Conservation (phyloP, 2,797 vertebrate species). For the Kryptopterus vitreolus region DNA sequence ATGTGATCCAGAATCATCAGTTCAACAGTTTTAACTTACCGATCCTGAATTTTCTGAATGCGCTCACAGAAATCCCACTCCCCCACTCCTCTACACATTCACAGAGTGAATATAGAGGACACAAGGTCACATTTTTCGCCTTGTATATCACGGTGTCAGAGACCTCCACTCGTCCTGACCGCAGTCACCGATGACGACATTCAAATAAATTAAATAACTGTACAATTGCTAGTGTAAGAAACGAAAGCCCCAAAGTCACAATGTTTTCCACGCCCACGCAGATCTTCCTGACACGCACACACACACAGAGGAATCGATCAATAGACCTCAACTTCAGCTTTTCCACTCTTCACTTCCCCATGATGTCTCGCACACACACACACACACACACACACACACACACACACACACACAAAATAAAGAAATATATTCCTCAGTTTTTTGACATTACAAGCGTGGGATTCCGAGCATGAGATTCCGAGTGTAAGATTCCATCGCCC, state of each 20-base stretch:
- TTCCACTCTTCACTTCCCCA: slow-evolving; percentile 45
- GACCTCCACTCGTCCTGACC: not conserved
- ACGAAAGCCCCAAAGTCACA: not conserved
- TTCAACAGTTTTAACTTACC: not conserved
- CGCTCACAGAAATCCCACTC: not conserved
- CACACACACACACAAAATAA: not conserved
- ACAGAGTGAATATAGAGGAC: not conserved
- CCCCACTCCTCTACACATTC: not conserved
- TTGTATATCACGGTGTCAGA: not conserved
- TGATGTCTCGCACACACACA: not conserved
- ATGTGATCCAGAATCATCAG: not conserved
- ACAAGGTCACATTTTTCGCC: not conserved
- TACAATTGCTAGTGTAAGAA: not conserved
- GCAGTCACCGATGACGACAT: not conserved
- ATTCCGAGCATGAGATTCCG: not conserved
- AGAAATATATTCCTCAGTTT: not conserved
- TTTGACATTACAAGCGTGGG: not conserved
- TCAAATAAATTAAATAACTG: not conserved
- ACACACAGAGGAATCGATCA: slow-evolving; percentile 25
- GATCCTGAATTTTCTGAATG: not conserved
- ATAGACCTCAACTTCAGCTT: slow-evolving; percentile 31
- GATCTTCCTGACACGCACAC: slow-evolving; percentile 1
- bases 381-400: not conserved
- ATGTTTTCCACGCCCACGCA: not conserved
- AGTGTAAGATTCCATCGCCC: slow-evolving; percentile 27